These are phyloP conservation scores for Anniella stebbinsi DNA, from an alignment of 2,797 vertebrate species.

Conservation along the genomic window DNA sequence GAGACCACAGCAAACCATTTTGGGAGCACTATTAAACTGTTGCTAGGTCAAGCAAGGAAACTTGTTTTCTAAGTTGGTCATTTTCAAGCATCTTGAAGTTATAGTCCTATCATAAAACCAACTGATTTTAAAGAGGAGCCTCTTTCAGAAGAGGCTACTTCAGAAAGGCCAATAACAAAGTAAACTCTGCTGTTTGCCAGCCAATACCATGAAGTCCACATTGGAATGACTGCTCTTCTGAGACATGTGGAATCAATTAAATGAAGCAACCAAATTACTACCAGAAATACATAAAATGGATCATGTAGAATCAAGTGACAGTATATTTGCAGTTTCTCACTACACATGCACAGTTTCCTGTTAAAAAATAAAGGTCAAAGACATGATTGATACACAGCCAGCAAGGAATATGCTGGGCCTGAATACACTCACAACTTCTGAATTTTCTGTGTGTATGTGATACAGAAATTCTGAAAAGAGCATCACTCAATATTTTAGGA, in stretches of 20 bases:
- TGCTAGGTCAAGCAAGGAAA: not conserved
- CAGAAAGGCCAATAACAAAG: slow-evolving; percentile 8
- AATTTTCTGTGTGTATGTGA: not conserved
- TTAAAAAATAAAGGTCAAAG: not conserved
- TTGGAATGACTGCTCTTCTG: not conserved
- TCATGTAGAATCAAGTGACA: not conserved
- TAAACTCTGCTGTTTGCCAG: not conserved
- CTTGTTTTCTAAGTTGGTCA: not conserved
- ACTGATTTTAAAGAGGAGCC: not conserved
- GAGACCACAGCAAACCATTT: not conserved
- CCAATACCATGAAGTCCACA: slow-evolving; percentile 7
- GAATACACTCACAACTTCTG: not conserved
- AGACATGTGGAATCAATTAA: slow-evolving; percentile 20
- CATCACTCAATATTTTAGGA: not conserved
- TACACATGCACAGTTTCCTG: not conserved
- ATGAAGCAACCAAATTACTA: slow-evolving; percentile 8
- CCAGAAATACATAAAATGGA: slow-evolving; percentile 11
- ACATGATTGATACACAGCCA: rapidly evolving
- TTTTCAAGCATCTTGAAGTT: not conserved
- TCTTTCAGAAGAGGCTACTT: not conserved
- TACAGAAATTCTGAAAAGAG: not conserved
- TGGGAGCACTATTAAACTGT: not conserved
- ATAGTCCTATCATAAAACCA: not conserved
- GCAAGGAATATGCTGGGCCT: not conserved
- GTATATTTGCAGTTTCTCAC: slow-evolving; percentile 24